These are phyloP conservation scores for Heliconius erato DNA, from an alignment of 2,888 invertebrate genomes.

Conservation along the genomic window DNA sequence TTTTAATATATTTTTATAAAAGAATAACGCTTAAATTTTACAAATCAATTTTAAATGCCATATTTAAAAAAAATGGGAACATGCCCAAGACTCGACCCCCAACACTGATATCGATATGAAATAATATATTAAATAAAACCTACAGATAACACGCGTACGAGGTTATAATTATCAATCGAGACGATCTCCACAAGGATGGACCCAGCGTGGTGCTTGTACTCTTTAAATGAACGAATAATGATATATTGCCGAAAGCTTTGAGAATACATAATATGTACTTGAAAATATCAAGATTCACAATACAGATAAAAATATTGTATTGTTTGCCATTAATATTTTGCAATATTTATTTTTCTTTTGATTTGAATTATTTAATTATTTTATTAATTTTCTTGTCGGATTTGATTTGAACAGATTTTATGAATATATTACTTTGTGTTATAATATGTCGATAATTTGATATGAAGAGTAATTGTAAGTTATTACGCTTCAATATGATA, in stretches of 20 bases:
- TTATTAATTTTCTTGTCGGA: too few relatives aligned
- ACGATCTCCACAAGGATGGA: constrained; percentile 26
- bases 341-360: constrained; percentile 19
- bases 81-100: constrained; percentile 4
- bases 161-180: constrained; percentile 28
- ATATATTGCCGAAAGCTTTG: constrained; percentile 18
- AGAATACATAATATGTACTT: constrained; percentile 15
- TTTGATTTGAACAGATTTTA: too few relatives aligned
- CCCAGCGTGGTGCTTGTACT: constrained; percentile 36
- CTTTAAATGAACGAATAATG: constrained; percentile 33
- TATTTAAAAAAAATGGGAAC: not conserved
- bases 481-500: too few relatives aligned
- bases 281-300: constrained; percentile 23
- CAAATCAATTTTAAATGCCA: not conserved
- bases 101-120: not conserved
- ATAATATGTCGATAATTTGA: too few relatives aligned
- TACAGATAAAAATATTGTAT: constrained; percentile 22
- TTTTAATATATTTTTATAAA: too few relatives aligned
- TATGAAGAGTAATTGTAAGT: too few relatives aligned
- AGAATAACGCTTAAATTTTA: too few relatives aligned
- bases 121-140: constrained; percentile 20
- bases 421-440: too few relatives aligned
- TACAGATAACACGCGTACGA: not conserved
- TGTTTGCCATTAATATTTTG: constrained; percentile 23
- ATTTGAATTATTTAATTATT: constrained; percentile 17